phyloP scores from a whole-genome alignment of 2,797 vertebrate species.

The Moxostoma hubbsi region DNA sequence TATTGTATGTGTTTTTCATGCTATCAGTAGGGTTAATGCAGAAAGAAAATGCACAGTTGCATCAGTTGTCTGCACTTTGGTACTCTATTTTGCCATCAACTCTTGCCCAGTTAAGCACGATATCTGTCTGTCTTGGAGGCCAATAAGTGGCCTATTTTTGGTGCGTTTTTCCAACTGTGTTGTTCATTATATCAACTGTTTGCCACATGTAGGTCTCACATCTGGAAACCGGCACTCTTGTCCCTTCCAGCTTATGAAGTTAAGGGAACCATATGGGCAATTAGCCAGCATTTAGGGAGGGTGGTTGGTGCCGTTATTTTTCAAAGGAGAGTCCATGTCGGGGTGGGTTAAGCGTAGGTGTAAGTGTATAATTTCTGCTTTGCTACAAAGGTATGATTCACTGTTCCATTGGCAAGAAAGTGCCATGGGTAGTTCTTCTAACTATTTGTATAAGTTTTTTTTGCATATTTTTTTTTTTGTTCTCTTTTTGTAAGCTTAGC shows the following conservation, averaged over 20 bases:
- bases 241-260: slow-evolving; percentile 46
- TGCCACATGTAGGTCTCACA: slow-evolving; percentile 76
- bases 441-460: slow-evolving; percentile 6
- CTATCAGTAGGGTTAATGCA: background rate
- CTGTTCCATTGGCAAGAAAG: slow-evolving; percentile 13
- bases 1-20: too few relatives aligned
- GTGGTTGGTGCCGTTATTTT: slow-evolving; percentile 48
- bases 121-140: slow-evolving; percentile 40
- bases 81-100: slow-evolving; percentile 12
- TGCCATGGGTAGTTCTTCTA: background rate
- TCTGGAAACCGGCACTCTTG: slow-evolving; percentile 66
- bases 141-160: slow-evolving; percentile 49
- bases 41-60: slow-evolving; percentile 25
- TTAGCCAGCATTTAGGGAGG: slow-evolving; percentile 51
- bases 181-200: slow-evolving; percentile 77
- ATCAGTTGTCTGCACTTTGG: slow-evolving; percentile 32
- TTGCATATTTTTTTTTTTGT: background rate
- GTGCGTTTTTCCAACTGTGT: slow-evolving; percentile 78
- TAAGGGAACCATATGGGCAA: slow-evolving; percentile 53
- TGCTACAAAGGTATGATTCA: slow-evolving; percentile 35
- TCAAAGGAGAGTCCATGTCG: slow-evolving; percentile 37
- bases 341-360: slow-evolving; percentile 36
- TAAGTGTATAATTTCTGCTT: slow-evolving; percentile 37
- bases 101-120: slow-evolving; percentile 40
- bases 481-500: background rate